Evolutionary conservation across 2,797 vertebrate genomes (phyloP), one percentile per base, ranked within the genome.

Genomic region (Clarias pachynema): DNA sequence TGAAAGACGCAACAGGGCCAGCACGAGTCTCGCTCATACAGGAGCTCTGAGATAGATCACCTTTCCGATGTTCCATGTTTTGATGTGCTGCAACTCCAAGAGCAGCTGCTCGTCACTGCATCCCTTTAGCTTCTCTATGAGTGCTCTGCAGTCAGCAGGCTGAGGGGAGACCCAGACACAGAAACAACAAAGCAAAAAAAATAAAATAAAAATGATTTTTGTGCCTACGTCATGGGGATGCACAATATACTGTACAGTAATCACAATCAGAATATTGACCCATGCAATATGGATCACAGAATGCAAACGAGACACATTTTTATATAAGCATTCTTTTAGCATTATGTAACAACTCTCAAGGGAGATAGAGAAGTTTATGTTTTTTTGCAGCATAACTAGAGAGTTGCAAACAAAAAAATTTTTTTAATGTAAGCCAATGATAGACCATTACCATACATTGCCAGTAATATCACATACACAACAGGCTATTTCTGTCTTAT

Each of bases 1-100:
- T 12, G 44, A 59, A 18, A 18, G 63, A 82, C 56, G 29, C n/a
- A 4, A 59, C 26, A 56, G 20, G 3, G 1, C 16, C 59, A 26
- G 16, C 22, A 26, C 59, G 2, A 24, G 20, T 53, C 8, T 18
- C n/a, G 31, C 18, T 80, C 16, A 68, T n/a, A 74, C 10, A 60
- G 37, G 16, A 16, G 37, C 68, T 63, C 84, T 20, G 1, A 16
- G 40, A 68, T 63, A 84, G 26, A 1, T 29, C 24, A 99, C 98
- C 96, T 99, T 98, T 91, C 98, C 98, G 89, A 99, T 98, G 92
- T 99, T 99, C 98, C 98, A 99, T 94, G 98, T 99, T 95, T 98
- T 99, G 93, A 99, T 99, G 93, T 98, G 97, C 91, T 98, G 98
- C 86, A 99, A 95, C 93, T 99, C 97, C 90, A 96, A 94, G 89